Evolutionary conservation across 2,888 invertebrate species (phyloP).

Genomic region (Luffia ferchaultella): DNA sequence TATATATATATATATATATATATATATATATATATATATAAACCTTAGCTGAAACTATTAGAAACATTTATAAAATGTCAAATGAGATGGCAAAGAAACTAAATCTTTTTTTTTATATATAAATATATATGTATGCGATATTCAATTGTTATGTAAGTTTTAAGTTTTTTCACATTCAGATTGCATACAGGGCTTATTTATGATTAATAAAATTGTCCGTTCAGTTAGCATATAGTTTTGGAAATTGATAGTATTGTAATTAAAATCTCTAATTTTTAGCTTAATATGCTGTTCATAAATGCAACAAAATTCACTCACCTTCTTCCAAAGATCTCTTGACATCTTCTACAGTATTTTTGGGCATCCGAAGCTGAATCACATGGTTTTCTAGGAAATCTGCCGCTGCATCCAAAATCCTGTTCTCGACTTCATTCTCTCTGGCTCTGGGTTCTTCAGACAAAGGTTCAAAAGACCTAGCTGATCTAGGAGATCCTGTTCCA

Average conservation of each 20-base stretch:
- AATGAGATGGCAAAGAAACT: too few species aligned
- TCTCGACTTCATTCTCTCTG: slow-evolving; percentile 77
- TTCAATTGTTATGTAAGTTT: too few species aligned
- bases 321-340: slow-evolving; percentile 81
- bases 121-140: too few species aligned
- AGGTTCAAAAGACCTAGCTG: slow-evolving; percentile 68
- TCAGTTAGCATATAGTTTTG: not conserved
- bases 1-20: too few species aligned
- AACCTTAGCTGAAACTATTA: too few species aligned
- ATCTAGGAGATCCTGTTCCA: slow-evolving; percentile 57
- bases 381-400: slow-evolving; percentile 82
- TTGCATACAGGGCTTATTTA: too few species aligned
- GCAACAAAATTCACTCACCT: too few species aligned
- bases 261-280: too few species aligned
- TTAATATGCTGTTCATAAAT: too few species aligned
- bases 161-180: too few species aligned
- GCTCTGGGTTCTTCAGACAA: slow-evolving; percentile 76
- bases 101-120: too few species aligned
- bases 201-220: not conserved
- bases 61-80: too few species aligned
- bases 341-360: slow-evolving; percentile 76
- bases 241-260: not conserved
- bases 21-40: not conserved
- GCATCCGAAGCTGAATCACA: slow-evolving; percentile 82
- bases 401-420: slow-evolving; percentile 76